Conservation (phyloP, 2,888 invertebrate species). For the Trissolcus brochymenae region DNA sequence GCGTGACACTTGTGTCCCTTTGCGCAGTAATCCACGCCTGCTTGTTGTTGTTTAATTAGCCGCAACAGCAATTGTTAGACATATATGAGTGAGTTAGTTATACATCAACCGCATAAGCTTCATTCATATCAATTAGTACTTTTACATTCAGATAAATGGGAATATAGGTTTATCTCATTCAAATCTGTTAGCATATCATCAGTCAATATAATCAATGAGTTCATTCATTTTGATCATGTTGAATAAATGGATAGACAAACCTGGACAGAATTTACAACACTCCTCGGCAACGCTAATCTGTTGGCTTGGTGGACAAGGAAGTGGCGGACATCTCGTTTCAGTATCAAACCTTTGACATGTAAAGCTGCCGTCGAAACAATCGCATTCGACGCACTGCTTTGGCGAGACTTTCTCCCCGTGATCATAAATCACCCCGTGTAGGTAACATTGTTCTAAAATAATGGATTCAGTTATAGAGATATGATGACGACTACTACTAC, state of each 20-base stretch:
- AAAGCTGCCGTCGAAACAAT: slow-evolving; percentile 89
- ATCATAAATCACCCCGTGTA: slow-evolving; percentile 84
- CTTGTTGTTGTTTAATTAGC: slow-evolving; percentile 71
- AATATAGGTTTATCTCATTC: no score
- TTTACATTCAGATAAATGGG: no score
- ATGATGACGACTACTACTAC: no score
- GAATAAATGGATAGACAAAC: slow-evolving; percentile 75
- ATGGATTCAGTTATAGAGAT: no score
- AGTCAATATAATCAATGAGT: no score
- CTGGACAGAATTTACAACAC: slow-evolving; percentile 94
- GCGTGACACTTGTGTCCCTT: slow-evolving; percentile 92
- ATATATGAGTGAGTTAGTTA: slow-evolving; percentile 12
- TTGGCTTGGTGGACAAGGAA: slow-evolving; percentile 86
- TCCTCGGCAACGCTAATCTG: slow-evolving; percentile 90
- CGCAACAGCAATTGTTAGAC: slow-evolving; percentile 62
- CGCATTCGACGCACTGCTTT: slow-evolving; percentile 88
- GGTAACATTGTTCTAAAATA: slow-evolving; percentile 83
- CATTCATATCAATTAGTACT: no score
- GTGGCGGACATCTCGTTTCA: slow-evolving; percentile 84
- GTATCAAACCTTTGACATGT: slow-evolving; percentile 85
- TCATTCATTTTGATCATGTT: not conserved
- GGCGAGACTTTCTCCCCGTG: slow-evolving; percentile 87
- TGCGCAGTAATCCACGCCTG: slow-evolving; percentile 92
- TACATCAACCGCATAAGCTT: slow-evolving; percentile 3
- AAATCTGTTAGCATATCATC: not conserved